These are phyloP conservation scores for Triplophysa tibetana DNA, from an alignment of 2,113 vertebrate species.

Conservation along the genomic window DNA sequence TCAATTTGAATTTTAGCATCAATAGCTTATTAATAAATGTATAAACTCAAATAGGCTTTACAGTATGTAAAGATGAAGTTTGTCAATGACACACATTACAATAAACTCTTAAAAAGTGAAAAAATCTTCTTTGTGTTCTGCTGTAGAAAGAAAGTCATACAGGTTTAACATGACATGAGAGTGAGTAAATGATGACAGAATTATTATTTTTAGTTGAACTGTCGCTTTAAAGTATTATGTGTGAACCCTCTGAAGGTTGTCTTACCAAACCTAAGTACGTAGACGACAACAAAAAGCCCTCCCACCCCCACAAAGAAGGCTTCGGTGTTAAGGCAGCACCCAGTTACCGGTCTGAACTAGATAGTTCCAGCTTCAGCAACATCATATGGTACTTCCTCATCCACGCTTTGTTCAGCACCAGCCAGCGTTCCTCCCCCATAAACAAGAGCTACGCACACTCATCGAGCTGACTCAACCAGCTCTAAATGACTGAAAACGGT, in stretches of 20 bases:
- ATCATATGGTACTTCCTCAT: conserved; percentile 48
- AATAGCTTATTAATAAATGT: neutral
- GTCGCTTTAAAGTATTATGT: neutral
- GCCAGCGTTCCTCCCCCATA: conserved; percentile 6
- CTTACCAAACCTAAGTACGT: conserved; percentile 24
- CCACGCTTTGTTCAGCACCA: conserved; percentile 59
- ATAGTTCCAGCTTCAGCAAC: conserved; percentile 61
- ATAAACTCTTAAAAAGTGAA: conserved; percentile 1
- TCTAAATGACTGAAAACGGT: neutral
- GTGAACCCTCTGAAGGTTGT: conserved; percentile 13
- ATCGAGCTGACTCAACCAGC: neutral
- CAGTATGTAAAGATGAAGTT: neutral
- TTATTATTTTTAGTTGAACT: too few species aligned
- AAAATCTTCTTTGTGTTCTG: too few species aligned
- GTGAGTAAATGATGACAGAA: too few species aligned
- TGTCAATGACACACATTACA: neutral
- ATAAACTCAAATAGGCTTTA: neutral
- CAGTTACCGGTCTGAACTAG: conserved; percentile 68
- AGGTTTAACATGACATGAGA: too few species aligned
- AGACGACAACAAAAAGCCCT: conserved; percentile 10
- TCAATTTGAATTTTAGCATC: neutral
- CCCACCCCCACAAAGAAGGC: conserved; percentile 30
- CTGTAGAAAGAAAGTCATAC: too few species aligned
- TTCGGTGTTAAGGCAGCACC: conserved; percentile 41
- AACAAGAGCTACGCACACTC: neutral